Base-by-base conservation (phyloP, 2,888 invertebrate species). In the Leptinotarsa rubiginosa region DNA sequence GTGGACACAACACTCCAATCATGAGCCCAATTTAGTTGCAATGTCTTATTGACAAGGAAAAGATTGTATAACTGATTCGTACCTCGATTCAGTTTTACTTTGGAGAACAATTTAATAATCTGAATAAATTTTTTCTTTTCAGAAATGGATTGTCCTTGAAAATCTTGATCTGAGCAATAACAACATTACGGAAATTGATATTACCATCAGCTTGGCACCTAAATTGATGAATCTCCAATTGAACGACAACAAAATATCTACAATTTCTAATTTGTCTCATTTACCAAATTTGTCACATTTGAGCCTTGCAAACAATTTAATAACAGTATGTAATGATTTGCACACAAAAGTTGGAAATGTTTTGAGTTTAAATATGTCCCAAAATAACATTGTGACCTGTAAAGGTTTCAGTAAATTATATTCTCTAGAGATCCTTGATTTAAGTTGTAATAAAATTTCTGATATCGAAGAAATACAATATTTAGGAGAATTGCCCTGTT, bases 321-420 rank as follows among this genome's bases (percentile, higher is more conserved):
- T 96, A 81, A 87, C 89, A 0, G 86, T 91, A 4, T 93, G 96
- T 79, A 91, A 93, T 47, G 92, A 94, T 85, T 92, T 97, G 88
- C 95, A 97, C 86, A 92, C 93, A 5, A 94, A 94, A 87, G 91
- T 98, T 74, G 97, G 97, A 7, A 97, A 97, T 87, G 91, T 98
- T 65, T 92, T 94, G n/a, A 92, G 91, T 73, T 91, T 99, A 68
- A 94, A 96, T 85, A 87, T 99, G 67, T 93, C 96, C 0, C 94
- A 96, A 81, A 98, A 98, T 87, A 91, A 92, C 84, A 91, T 98
- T 4, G 90, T 90, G 22, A 90, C 92, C 0, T 87, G 96, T 0
- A 88, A 89, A 75, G 95, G 95, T 1, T 92, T 97, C 81, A 91
- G 93, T 0, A 95, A 96, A 85, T 86, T 98, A 47, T 96, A 96